A percentile compares a stretch with the other conserved stretches of the same genome.
These are phyloP conservation scores for Holothuria scabra DNA, from an alignment of 53 echinoderm and acorn worm species.

Conservation along the genomic window DNA sequence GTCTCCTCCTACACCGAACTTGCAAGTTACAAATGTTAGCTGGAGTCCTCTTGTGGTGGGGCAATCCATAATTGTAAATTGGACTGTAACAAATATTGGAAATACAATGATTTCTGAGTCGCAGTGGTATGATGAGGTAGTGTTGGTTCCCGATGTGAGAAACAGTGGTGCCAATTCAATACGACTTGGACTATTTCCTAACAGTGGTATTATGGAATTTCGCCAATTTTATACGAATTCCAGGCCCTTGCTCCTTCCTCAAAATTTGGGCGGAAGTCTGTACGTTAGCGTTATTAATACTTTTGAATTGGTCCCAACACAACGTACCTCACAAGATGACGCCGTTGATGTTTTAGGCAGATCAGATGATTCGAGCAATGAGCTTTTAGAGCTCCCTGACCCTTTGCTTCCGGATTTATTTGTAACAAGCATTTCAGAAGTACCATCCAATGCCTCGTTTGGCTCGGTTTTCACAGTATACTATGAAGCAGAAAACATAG, in stretches of 20 bases:
- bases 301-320: constrained; percentile 5
- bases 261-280: not conserved
- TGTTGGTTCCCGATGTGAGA: not conserved
- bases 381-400: not conserved
- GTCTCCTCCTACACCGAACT: constrained; percentile 33
- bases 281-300: not conserved
- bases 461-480: not conserved
- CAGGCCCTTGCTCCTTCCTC: constrained; percentile 10
- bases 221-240: constrained; percentile 24
- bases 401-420: constrained; percentile 1
- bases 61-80: constrained; percentile 7
- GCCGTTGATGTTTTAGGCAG: not conserved
- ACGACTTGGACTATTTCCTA: constrained; percentile 17
- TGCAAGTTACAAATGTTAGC: not conserved
- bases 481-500: constrained; percentile 22
- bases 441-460: constrained; percentile 19
- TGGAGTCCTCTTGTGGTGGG: not conserved
- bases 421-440: not conserved
- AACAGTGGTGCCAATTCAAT: not conserved
- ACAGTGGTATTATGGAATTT: constrained; percentile 23
- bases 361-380: not conserved
- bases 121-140: constrained; percentile 28
- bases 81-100: constrained; percentile 43
- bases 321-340: not conserved
- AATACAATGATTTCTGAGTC: constrained; percentile 31